Base-by-base conservation (phyloP, 2,888 invertebrate species). In the Drosophila trichaetosa region DNA sequence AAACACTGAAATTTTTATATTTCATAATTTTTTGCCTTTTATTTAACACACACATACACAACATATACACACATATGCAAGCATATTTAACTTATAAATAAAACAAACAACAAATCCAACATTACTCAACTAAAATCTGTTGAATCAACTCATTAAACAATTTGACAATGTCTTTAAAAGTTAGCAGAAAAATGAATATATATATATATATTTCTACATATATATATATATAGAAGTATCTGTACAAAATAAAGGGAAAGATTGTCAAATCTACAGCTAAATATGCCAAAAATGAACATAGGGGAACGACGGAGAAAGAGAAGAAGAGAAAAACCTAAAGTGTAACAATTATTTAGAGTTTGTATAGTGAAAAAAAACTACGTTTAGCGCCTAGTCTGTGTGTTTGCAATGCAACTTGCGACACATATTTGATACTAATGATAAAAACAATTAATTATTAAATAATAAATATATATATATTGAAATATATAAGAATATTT, bases 191-290 rank as follows among this genome's bases (percentile, higher is more conserved):
- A 52, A 61, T 52, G 51, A 27, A 54, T 34, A 34, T 24, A 51
- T 29, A 11, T 29, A 49, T 29, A 29, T n/a, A 52, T 33, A 21
- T 21, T 5, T 27, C 0, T 10, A 51, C 3, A 42, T 42, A 16
- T 21, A 42, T 42, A 42, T n/a, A 33, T 33, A 33, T 52, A 53
- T 18, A 54, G 18, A 54, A 59, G 42, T 33, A 70, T 78, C 82
- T 84, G 83, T 85, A 89, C 85, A 89, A 84, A 82, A 54, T 53
- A 51, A 64, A 76, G 62, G 62, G 57, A 65, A 77, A 72, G 87
- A 88, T 82, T 82, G 91, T 90, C 91, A 82, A 88, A 84, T 90
- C 92, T 92, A 92, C 92, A 92, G 92, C 92, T 92, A 92, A 91
- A 90, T 90, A 91, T 92, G 89, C 90, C 91, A 92, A 92, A 91